Evolutionary conservation across 2,888 invertebrate genomes (phyloP).

Genomic region (Pyrrhia umbra): DNA sequence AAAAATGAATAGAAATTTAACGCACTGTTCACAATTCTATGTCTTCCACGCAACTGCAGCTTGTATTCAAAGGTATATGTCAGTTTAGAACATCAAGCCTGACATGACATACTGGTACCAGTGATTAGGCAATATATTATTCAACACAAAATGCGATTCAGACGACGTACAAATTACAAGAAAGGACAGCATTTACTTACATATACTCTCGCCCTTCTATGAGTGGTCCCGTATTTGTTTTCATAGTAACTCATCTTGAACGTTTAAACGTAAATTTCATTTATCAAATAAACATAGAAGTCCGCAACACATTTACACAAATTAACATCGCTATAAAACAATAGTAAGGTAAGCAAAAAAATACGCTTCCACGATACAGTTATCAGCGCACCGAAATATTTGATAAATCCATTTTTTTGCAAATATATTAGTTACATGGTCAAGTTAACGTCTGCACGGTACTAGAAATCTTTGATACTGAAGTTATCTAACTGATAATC

Average conservation of each 20-base stretch:
- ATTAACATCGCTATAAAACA: background rate
- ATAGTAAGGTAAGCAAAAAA: background rate
- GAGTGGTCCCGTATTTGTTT: slow-evolving; percentile 28
- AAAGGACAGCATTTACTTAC: slow-evolving; percentile 14
- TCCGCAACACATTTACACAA: background rate
- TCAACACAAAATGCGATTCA: too few relatives aligned
- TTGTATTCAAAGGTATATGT: too few relatives aligned
- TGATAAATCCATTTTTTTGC: background rate
- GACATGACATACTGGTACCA: too few relatives aligned
- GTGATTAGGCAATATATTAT: too few relatives aligned
- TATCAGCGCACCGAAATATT: too few relatives aligned
- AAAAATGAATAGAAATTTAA: too few relatives aligned
- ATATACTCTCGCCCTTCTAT: slow-evolving; percentile 23
- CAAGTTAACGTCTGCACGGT: background rate
- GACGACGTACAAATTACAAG: background rate
- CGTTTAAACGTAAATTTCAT: slow-evolving; percentile 3
- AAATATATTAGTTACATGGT: background rate
- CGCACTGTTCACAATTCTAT: too few relatives aligned
- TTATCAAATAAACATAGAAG: background rate
- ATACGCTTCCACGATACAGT: too few relatives aligned
- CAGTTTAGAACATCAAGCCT: too few relatives aligned
- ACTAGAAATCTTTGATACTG: background rate
- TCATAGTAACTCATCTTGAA: slow-evolving; percentile 37
- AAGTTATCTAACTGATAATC: background rate
- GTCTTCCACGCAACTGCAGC: too few relatives aligned